Evolutionary conservation across 2,888 invertebrate genomes (phyloP), one percentile per base, ranked within the genome.

Genomic region (Lasiommata megera): DNA sequence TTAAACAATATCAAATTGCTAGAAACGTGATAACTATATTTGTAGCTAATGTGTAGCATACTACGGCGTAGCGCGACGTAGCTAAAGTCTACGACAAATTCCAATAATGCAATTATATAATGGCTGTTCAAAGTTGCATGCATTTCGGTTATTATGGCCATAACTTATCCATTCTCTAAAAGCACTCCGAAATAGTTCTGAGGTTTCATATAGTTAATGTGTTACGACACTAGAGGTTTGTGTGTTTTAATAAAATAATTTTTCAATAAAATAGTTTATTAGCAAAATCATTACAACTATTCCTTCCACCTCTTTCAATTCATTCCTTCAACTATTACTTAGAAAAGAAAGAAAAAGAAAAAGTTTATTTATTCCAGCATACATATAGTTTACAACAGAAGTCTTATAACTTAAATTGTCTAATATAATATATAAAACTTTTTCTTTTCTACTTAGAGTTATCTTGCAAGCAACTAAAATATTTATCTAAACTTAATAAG

Each of bases 61-160:
- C 56, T 53, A 51, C 56, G 51, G 6, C 54, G 50, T 40, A 58
- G 52, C 46, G 14, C 48, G 31, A 41, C 43, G 36, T 52, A 60
- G 58, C 62, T 38, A 40, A 62, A 62, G 55, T 58, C 58, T 61
- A 57, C 54, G 63, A 55, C 54, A 62, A 58, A 61, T 65, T 63
- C 63, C 60, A 55, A 65, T 63, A 65, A 59, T 61, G 57, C 55
- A 61, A 61, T 61, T 61, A 58, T 47, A 58, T 59, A 60, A 65
- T 56, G 50, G 61, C 56, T 63, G 52, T 61, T 61, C 61, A 58
- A 61, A 63, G 54, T 63, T 60, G 63, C 58, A 61, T 60, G 60
- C 61, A 60, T 61, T 61, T 65, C 46, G 59, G 59, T 65, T 63
- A 63, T 63, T 65, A 65, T 61, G 56, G 63, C 65, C 57, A 56